phyloP scores from a whole-genome alignment of 2,888 invertebrate genomes.

The Eupelmus urozonus region DNA sequence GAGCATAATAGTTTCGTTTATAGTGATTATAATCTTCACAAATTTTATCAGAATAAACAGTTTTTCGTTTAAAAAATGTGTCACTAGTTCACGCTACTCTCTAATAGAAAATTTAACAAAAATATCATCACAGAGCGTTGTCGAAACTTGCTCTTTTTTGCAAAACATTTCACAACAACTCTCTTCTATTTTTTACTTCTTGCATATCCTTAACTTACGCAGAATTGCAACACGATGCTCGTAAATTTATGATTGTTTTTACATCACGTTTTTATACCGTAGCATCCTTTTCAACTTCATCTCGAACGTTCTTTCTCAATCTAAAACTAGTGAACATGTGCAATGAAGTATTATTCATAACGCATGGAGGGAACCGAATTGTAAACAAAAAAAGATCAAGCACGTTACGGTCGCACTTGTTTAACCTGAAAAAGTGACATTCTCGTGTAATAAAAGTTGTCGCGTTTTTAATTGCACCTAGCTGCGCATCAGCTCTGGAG shows the following conservation, averaged over 20 bases:
- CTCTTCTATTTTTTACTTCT: not conserved
- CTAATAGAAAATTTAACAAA: too few species aligned
- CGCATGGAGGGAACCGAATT: too few species aligned
- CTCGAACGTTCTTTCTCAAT: too few species aligned
- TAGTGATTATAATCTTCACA: too few species aligned
- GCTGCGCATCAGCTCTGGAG: not conserved
- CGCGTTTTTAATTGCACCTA: not conserved
- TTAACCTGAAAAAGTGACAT: not conserved
- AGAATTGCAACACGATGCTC: not conserved
- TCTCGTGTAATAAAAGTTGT: not conserved
- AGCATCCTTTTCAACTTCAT: too few species aligned
- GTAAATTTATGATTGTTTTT: too few species aligned
- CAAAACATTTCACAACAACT: not conserved
- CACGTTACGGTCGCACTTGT: not conserved
- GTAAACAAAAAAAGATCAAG: too few species aligned
- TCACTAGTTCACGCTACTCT: not conserved
- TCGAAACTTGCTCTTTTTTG: not conserved
- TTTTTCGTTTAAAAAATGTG: not conserved
- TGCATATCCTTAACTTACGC: not conserved
- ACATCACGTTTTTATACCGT: too few species aligned
- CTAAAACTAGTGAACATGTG: too few species aligned
- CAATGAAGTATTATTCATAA: too few species aligned
- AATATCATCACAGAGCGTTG: slow-evolving; percentile 31
- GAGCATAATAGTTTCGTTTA: too few species aligned
- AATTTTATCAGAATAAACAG: too few species aligned